Evolutionary conservation across 1,140 invertebrate species (phyloP).

Genomic region (Drosophila nigrodunni): DNA sequence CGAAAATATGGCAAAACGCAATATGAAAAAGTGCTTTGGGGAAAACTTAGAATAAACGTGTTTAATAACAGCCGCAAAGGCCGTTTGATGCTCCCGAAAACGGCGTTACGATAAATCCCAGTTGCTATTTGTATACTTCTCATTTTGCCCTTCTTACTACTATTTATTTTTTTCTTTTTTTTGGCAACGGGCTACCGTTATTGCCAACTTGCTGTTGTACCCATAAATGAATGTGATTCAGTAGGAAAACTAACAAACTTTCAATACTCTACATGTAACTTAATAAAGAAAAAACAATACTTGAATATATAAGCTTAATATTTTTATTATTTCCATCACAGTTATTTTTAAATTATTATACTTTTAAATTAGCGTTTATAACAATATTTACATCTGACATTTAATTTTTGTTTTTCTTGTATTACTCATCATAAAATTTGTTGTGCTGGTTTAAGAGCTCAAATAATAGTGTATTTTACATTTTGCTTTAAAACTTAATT

Average conservation of each 20-base stretch:
- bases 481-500: too few species aligned
- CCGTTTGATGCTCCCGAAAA: constrained; percentile 13
- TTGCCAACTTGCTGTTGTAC: constrained; percentile 34
- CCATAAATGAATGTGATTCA: constrained; percentile 5
- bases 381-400: too few species aligned
- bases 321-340: too few species aligned
- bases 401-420: too few species aligned
- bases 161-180: background rate
- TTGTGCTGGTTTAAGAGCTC: too few species aligned
- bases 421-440: too few species aligned
- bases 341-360: too few species aligned
- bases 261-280: background rate
- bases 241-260: background rate
- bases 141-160: constrained; percentile 16
- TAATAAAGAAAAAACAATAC: background rate
- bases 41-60: constrained; percentile 82
- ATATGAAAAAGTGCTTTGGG: constrained; percentile 77
- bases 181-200: constrained; percentile 23
- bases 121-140: constrained; percentile 38
- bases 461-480: too few species aligned
- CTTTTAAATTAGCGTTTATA: too few species aligned
- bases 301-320: background rate
- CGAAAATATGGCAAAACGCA: constrained; percentile 76
- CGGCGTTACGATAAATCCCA: constrained; percentile 42
- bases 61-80: constrained; percentile 72